Evolutionary conservation across 2,888 invertebrate genomes (phyloP), one percentile per base, ranked within the genome.

Genomic region (Watsonalla cultraria): DNA sequence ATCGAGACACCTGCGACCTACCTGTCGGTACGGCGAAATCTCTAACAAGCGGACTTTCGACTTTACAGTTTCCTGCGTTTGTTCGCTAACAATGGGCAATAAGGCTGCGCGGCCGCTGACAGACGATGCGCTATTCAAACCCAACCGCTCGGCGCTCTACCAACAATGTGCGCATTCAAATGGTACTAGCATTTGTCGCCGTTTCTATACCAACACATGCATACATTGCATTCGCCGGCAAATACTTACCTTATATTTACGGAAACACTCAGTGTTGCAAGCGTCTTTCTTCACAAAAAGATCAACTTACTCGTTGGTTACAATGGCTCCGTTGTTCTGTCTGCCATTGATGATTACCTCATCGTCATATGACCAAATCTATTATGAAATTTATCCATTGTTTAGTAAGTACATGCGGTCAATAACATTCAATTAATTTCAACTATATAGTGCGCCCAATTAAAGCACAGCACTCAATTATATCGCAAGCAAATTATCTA

Each of bases 31-130:
- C 80, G 68, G 82, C 83, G 82, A 87, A 88, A 83, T 82, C 79
- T 84, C 70, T 77, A 76, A 83, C 72, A 71, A 74, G 81, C 81
- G 78, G 81, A 83, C 85, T 88, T 86, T 84, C 85, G 79, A 86
- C 82, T 86, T 82, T 82, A 84, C 84, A 82, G 87, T 90, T 90
- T 90, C 90, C 90, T 89, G 87, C 82, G 80, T 87, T 88, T 89
- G 88, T 87, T 82, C 75, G 64, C 73, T 71, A 86, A 90, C 89
- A 90, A 90, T 89, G 77, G 86, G 76, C 83, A 65, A 82, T 87
- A 86, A 86, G 80, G 75, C 74, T 71, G 76, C 74, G 75, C 71
- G 63, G 71, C 72, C 76, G 78, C 76, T 76, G 82, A 79, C 82
- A 80, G 69, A 65, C 78, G 78, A 80, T 74, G 78, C 76, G 72